A percentile compares a stretch with the other conserved stretches of the same genome.
These are phyloP conservation scores for Cebidichthys violaceus DNA, from an alignment of 2,113 vertebrate species.

Conservation along the genomic window DNA sequence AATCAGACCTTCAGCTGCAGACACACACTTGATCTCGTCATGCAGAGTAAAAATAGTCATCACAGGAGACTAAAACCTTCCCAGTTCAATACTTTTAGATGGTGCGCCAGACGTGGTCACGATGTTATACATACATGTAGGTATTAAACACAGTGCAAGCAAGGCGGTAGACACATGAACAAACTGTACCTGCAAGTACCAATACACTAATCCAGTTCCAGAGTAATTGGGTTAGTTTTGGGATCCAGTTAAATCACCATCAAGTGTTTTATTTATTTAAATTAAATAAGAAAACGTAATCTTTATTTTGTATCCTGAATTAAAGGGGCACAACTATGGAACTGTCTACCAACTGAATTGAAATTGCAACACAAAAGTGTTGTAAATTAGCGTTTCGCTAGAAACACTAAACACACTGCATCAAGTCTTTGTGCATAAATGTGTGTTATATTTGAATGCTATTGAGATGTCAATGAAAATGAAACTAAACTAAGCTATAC, in stretches of 20 bases:
- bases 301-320: background rate
- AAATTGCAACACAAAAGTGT: no score
- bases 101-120: background rate
- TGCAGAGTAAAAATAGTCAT: background rate
- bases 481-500: no score
- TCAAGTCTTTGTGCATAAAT: no score
- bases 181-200: background rate
- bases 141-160: no score
- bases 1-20: conserved; percentile 47
- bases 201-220: background rate
- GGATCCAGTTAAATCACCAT: background rate
- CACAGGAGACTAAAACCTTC: background rate
- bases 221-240: background rate
- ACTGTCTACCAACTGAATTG: no score
- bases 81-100: background rate
- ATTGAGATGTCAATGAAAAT: no score
- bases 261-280: background rate
- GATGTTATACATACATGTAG: background rate
- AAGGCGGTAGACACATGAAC: background rate
- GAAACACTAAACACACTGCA: no score
- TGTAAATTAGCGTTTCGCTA: no score
- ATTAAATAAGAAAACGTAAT: background rate
- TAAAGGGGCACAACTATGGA: background rate
- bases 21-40: background rate
- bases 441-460: no score